Evolutionary conservation across 2,888 invertebrate species (phyloP), one percentile per base, ranked within the genome.

Genomic region (Endotricha flammealis): DNA sequence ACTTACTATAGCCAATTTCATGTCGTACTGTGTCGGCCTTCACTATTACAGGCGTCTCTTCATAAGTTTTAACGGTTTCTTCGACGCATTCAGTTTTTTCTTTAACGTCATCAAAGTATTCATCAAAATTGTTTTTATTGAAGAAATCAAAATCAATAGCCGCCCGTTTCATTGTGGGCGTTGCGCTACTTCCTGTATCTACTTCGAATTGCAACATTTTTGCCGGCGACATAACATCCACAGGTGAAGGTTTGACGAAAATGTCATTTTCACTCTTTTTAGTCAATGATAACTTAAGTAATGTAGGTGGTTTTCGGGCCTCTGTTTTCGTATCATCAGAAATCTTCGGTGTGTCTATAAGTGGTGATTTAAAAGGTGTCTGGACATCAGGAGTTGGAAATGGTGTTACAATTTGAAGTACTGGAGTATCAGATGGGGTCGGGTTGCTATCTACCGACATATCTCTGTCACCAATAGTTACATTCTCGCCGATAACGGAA

Each of bases 1-100:
- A 78, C 85, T 76, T 68, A 86, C 86, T 80, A 42, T 75, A 79
- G 38, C 71, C 81, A 50, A 86, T 82, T 68, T 85, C 83, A 48
- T 83, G 83, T 16, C 82, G 71, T 16, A 86, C 70, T 5, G 82
- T 85, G 46, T 70, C 53, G 13, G 70, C 56, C 52, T 81, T 71
- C 33, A 77, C 73, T 34, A 82, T 81, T 38, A 81, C 81, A 12
- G 78, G 64, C 4, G 69, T 75, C 46, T 81, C 77, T 53, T 69
- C 66, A 42, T 53, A 74, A 5, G 48, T 41, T 41, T 55, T 60
- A 13, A 42, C 54, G 29, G 22, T 3, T 11, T 46, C 43, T 17
- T 50, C 43, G n/a, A n/a, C n/a, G n/a, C n/a, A n/a, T 0, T 46
- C 44, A 24, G 42, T 38, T 33, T 51, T 48, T 2, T 43, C 45